Base-by-base conservation (phyloP, 53 echinoderm and acorn worm species). In the Crossaster papposus region DNA sequence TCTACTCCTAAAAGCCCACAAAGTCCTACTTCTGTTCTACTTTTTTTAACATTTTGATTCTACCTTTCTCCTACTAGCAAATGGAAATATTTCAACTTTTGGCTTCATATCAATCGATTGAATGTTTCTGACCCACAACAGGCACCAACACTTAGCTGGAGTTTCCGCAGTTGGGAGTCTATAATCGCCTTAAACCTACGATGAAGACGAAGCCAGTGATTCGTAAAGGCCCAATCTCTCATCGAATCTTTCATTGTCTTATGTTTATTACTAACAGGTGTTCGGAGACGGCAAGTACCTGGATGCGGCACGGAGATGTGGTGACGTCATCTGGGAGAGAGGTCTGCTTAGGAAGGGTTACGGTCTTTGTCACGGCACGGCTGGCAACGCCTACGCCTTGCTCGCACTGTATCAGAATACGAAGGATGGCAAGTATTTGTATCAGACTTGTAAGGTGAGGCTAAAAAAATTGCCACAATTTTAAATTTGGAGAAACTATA, bases 361-460 rank as follows among this genome's bases (percentile, higher is more conserved):
- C 70, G 94, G 97, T 10, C 85, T 97, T 14, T 97, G 97, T 58
- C 97, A 97, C 72, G 97, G 97, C 9, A 89, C 97, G 0, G 94
- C 95, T 6, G 97, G 97, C 31, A 97, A 97, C 30, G 97, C 54
- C 30, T 97, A 97, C 84, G 93, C 92, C 76, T 95, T 97, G 80
- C 34, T 98, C 15, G 89, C 94, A 9, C 88, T 96, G 8, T 96
- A 94, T 52, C 90, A 95, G 30, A 85, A 81, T 0, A 96, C 96
- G 8, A 92, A 89, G 30, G 92, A 95, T 64, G 71, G 58, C 31
- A 94, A 92, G 65, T 83, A 97, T 74, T 73, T 97, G 30, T 90
- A 97, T 68, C 81, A 85, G 38, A 94, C 95, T 36, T 91, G 85
- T 74, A 97, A 96, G 94, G 97, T 97, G 90, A 65, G 75, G 54